A percentile compares a stretch with the other conserved stretches of the same genome.
phyloP scores from a whole-genome alignment of 1,140 invertebrate genomes.

The Papilio glaucus region DNA sequence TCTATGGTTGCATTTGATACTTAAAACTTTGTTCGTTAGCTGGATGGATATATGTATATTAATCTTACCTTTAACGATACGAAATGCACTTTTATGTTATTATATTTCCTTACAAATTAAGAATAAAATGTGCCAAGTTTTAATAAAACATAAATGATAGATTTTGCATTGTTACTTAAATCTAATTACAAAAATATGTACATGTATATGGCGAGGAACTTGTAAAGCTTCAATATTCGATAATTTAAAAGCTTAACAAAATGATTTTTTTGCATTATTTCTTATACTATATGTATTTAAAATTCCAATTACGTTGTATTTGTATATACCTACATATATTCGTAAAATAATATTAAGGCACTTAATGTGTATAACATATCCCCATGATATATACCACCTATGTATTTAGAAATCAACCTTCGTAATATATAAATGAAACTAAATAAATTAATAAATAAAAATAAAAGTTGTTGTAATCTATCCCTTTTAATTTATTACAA shows the following conservation, averaged over 20 bases:
- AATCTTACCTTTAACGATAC: background rate
- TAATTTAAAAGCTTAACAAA: no score
- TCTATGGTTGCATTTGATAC: slow-evolving; percentile 6
- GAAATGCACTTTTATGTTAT: background rate
- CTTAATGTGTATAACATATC: background rate
- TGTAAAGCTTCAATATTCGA: no score
- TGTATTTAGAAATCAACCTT: slow-evolving; percentile 8
- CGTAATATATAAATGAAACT: background rate
- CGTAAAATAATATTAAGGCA: background rate
- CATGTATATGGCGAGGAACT: no score
- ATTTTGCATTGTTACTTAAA: background rate
- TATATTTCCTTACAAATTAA: background rate
- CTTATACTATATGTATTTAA: no score
- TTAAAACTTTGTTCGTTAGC: slow-evolving; percentile 6
- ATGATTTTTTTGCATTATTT: no score
- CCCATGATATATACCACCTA: background rate
- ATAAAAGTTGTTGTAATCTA: background rate
- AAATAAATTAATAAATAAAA: background rate
- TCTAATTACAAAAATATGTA: no score
- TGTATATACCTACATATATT: no score
- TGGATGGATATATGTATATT: background rate
- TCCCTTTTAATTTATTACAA: background rate
- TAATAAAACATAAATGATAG: background rate
- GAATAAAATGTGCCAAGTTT: slow-evolving; percentile 3
- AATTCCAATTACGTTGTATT: no score